Base-by-base conservation (phyloP, 1,140 invertebrate genomes). In the Drosophila sechellia region DNA sequence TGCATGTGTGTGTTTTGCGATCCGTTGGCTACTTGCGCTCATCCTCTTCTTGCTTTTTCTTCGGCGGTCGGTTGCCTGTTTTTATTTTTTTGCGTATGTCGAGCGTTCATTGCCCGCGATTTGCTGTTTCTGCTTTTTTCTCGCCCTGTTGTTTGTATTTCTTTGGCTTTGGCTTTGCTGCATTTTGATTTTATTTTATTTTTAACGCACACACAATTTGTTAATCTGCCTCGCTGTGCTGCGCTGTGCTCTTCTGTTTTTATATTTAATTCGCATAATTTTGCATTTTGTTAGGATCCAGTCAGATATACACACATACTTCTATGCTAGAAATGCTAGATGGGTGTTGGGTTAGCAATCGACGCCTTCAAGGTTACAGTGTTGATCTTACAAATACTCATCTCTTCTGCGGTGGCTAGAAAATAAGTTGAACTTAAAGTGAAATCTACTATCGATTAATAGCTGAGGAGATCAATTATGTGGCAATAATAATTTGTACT, bases 81-180 rank as follows among this genome's bases (percentile, higher is more conserved):
- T 53, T 50, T 79, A 52, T 53, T 63, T 81, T 48, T 87, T 87
- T 79, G 84, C 84, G 71, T 83, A 83, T 70, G 83, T 87, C 83
- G 89, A 89, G 83, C 83, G 83, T 89, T 87, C 84, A 89, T 79
- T 87, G 83, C 83, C 84, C 84, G 81, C 78, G 42, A 34, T 70
- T 76, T 65, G 60, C 78, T 80, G 60, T 52, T 37, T 42, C 31
- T 52, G 49, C 60, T 46, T 69, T 75, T 68, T 81, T 61, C 39
- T 5, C 40, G 58, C 8, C 20, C 12, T 20, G 48, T 12, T 52
- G 53, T 43, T 25, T 40, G 20, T 43, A 13, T 43, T 69, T 49
- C 43, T 40, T 17, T 17, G 17, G 17, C 17, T 17, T 34, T 73
- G 49, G 43, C 63, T 59, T 75, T 48, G 63, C 57, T 83, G 83